Conservation (phyloP, 2,113 vertebrate species). For the Myodes glareolus region DNA sequence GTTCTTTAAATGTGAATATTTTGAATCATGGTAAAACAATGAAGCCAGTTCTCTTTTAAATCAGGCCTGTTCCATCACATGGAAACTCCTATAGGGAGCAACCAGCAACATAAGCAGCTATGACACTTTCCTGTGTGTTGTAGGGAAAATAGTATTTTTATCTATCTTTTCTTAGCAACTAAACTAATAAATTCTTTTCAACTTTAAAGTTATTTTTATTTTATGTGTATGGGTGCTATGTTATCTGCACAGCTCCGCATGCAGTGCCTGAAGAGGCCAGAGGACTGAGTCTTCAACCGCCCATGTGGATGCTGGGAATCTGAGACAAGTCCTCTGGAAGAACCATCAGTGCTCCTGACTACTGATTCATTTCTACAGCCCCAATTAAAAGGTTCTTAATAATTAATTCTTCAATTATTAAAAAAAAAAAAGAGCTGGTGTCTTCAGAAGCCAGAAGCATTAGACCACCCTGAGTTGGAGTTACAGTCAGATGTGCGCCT, state of each 20-base stretch:
- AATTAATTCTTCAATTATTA: conserved; percentile 29
- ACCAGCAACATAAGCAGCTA: not conserved
- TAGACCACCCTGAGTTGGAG: not conserved
- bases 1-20: conserved; percentile 41
- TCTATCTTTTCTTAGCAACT: conserved; percentile 34
- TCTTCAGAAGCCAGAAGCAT: not conserved
- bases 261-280: not conserved
- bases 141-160: conserved; percentile 24
- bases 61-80: not conserved
- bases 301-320: not conserved
- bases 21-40: conserved; percentile 33
- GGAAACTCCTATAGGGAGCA: not conserved
- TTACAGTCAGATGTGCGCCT: not conserved
- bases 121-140: not conserved
- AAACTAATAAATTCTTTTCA: conserved; percentile 31
- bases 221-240: not conserved
- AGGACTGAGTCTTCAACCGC: not conserved
- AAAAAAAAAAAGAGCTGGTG: not conserved
- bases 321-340: not conserved
- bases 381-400: conserved; percentile 33
- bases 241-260: not conserved
- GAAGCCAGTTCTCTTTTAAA: conserved; percentile 52
- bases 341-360: not conserved
- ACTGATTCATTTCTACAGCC: not conserved
- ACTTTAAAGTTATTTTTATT: not conserved